Evolutionary conservation across 2,797 vertebrate species (phyloP).

Genomic region (Lophotriccus pileatus): DNA sequence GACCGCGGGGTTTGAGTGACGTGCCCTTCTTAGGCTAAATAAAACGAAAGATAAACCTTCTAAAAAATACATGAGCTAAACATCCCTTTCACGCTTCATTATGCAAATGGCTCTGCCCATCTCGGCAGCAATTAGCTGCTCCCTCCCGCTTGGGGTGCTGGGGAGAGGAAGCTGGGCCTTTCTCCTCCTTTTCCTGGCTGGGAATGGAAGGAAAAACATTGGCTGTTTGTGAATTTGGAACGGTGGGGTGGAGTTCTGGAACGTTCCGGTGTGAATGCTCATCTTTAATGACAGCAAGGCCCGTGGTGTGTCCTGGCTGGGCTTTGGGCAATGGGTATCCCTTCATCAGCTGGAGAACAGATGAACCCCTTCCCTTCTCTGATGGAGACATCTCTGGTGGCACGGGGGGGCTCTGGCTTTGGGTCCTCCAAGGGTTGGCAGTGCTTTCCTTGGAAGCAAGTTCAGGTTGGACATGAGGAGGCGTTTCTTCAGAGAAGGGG

Average conservation of each 20-base stretch:
- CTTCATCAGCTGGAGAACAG: not conserved
- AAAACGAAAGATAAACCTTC: slow-evolving; percentile 76
- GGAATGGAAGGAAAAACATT: not conserved
- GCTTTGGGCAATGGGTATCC: rapidly evolving
- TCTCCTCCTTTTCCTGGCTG: not conserved
- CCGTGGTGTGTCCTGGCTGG: rapidly evolving
- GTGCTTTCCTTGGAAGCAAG: not conserved
- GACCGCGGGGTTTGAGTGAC: slow-evolving; percentile 73
- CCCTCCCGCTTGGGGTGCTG: slow-evolving; percentile 1
- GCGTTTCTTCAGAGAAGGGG: not conserved
- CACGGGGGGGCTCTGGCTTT: rapidly evolving
- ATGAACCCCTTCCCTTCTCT: not conserved
- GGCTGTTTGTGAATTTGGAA: rapidly evolving
- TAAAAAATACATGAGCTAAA: slow-evolving; percentile 78
- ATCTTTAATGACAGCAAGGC: rapidly evolving
- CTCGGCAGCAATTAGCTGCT: slow-evolving; percentile 63
- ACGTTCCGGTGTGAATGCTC: rapidly evolving
- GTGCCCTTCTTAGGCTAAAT: slow-evolving; percentile 78
- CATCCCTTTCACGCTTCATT: slow-evolving; percentile 69
- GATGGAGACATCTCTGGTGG: not conserved
- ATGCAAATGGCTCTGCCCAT: slow-evolving; percentile 73
- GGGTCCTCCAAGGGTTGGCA: rapidly evolving
- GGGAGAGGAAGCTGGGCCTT: not conserved
- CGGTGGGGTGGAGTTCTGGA: rapidly evolving
- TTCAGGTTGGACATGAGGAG: rapidly evolving